Evolutionary conservation across 2,113 vertebrate species (phyloP).

Genomic region (Danionella cerebrum): DNA sequence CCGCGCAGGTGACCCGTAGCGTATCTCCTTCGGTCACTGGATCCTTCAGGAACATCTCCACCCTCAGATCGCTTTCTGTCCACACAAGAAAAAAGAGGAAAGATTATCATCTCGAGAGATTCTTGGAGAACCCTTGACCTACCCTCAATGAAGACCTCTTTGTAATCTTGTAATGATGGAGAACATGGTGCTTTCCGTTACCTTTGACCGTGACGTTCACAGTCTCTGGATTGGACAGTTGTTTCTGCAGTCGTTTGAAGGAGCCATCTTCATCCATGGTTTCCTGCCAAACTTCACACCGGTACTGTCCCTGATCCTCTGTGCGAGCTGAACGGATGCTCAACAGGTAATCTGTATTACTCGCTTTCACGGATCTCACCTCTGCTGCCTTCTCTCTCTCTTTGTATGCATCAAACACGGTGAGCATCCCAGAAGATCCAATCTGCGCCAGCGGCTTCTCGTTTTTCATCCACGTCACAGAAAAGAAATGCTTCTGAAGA

Average conservation of each 20-base stretch:
- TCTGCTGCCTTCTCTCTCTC: slow-evolving; percentile 53
- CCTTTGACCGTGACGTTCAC: slow-evolving; percentile 53
- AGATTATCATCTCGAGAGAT: no score
- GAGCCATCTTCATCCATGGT: slow-evolving; percentile 35
- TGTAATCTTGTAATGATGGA: no score
- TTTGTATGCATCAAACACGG: slow-evolving; percentile 40
- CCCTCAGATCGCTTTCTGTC: slow-evolving; percentile 57
- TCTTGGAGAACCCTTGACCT: no score
- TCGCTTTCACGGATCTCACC: slow-evolving; percentile 57
- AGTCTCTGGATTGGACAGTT: slow-evolving; percentile 37
- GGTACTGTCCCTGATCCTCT: slow-evolving; percentile 66
- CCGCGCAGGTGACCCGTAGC: slow-evolving; percentile 63
- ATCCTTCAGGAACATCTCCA: slow-evolving; percentile 39
- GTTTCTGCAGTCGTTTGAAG: slow-evolving; percentile 41
- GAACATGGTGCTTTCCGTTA: no score
- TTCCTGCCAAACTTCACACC: slow-evolving; percentile 63
- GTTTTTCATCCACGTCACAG: slow-evolving; percentile 63
- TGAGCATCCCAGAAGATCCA: slow-evolving; percentile 62
- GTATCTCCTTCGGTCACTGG: slow-evolving; percentile 53
- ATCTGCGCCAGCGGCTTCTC: slow-evolving; percentile 50
- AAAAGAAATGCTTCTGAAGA: slow-evolving; percentile 51
- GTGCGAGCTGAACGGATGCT: slow-evolving; percentile 53
- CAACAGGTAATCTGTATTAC: slow-evolving; percentile 56
- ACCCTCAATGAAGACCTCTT: no score
- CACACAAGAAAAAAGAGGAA: neutral